Evolutionary conservation across 2,888 invertebrate genomes (phyloP).

Genomic region (Ecdyonurus torrentis): DNA sequence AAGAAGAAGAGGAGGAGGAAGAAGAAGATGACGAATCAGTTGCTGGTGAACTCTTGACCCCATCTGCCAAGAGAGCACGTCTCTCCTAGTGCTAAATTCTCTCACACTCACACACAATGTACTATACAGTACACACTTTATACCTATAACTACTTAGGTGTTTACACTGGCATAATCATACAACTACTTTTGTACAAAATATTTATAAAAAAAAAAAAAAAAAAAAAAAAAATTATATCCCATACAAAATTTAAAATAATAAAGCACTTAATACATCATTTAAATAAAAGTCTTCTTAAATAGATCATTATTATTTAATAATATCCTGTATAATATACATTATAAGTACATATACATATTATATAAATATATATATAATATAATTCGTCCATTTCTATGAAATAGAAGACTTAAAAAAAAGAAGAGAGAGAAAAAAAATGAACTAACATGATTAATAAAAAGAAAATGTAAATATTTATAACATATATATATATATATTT

Average conservation of each 20-base stretch:
- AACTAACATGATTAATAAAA: too few relatives aligned
- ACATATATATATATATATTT: background rate
- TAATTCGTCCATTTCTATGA: background rate
- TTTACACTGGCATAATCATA: background rate
- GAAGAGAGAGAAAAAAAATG: too few relatives aligned
- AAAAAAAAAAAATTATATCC: conserved; percentile 2
- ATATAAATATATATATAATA: conserved; percentile 3
- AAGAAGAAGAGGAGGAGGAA: conserved; percentile 63
- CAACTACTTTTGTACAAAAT: conserved; percentile 3
- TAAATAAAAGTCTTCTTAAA: too few relatives aligned
- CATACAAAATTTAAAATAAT: too few relatives aligned
- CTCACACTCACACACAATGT: background rate
- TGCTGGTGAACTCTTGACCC: conserved; percentile 25
- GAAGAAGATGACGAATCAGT: conserved; percentile 16
- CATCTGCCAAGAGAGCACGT: conserved; percentile 54
- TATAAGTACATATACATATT: background rate
- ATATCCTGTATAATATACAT: too few relatives aligned
- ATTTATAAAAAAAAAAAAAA: background rate
- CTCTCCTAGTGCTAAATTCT: conserved; percentile 43
- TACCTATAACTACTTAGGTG: background rate
- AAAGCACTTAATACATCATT: background rate
- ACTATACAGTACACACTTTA: background rate
- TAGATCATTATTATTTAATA: too few relatives aligned
- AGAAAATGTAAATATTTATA: conserved; percentile 5
- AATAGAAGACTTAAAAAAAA: too few relatives aligned